Conservation (phyloP, 1,140 invertebrate genomes). For the Platyscapa corneri region DNA sequence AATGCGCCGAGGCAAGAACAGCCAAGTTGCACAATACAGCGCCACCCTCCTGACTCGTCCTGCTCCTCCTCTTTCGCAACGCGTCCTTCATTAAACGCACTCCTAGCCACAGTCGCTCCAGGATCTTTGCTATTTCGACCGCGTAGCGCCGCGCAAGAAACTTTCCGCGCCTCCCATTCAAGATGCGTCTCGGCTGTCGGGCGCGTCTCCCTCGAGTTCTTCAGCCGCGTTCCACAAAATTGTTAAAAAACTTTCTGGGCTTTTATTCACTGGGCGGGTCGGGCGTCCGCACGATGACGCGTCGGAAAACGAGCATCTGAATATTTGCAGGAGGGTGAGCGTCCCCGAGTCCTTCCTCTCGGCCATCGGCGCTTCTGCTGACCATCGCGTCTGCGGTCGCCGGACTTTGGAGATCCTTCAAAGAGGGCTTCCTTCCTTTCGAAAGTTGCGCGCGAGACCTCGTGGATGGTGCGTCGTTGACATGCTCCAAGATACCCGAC, state of each 20-base stretch:
- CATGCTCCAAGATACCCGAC: background rate
- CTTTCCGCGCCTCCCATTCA: background rate
- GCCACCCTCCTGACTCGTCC: background rate
- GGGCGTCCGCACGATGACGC: background rate
- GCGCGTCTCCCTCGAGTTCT: background rate
- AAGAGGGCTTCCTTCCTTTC: background rate
- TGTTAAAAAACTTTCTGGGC: constrained; percentile 38
- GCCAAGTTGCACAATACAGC: background rate
- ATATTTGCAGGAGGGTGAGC: constrained; percentile 35
- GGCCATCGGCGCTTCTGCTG: background rate
- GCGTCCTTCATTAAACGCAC: constrained; percentile 36
- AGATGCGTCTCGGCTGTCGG: background rate
- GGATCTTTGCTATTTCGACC: constrained; percentile 43
- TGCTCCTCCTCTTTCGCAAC: constrained; percentile 14
- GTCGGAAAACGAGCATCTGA: background rate
- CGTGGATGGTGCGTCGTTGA: background rate
- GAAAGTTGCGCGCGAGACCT: background rate
- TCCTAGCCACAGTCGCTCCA: background rate
- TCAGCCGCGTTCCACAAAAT: constrained; percentile 23
- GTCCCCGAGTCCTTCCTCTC: too few species aligned
- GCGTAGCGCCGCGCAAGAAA: constrained; percentile 34
- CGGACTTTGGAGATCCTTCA: background rate
- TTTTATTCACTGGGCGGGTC: constrained; percentile 24
- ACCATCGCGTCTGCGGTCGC: constrained; percentile 52
- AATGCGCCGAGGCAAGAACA: background rate